Percentiles rank a stretch among this genome's conserved stretches.
phyloP scores from a whole-genome alignment of 2,797 vertebrate species.

The Bryconaethiops microstoma region DNA sequence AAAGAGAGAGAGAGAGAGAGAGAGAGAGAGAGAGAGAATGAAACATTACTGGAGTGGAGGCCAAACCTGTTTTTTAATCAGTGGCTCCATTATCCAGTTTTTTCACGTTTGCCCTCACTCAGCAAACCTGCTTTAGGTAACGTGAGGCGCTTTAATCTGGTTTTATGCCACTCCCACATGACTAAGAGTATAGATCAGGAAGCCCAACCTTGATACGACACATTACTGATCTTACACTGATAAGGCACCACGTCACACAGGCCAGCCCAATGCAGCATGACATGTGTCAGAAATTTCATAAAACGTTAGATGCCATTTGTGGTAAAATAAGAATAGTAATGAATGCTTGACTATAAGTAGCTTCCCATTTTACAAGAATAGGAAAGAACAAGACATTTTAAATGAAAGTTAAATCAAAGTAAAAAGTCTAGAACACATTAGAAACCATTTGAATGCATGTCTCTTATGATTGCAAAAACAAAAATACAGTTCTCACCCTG shows the following conservation, averaged over 20 bases:
- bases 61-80: background rate
- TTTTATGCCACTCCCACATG: slow-evolving; percentile 31
- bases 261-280: background rate
- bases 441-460: too few species aligned
- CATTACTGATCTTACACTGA: background rate
- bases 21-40: background rate
- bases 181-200: slow-evolving; percentile 7
- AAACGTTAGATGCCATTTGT: background rate
- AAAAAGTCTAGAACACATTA: too few species aligned
- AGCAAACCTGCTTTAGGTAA: slow-evolving; percentile 15
- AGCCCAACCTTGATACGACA: slow-evolving; percentile 1
- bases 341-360: too few species aligned
- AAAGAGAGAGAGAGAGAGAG: background rate
- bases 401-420: too few species aligned
- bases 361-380: too few species aligned
- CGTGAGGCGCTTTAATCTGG: background rate
- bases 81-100: background rate
- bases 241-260: background rate
- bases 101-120: background rate
- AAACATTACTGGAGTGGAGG: background rate
- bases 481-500: too few species aligned
- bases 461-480: too few species aligned
- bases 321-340: background rate
- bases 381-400: too few species aligned
- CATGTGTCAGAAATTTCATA: slow-evolving; percentile 17